Conservation (phyloP, 2,797 vertebrate genomes). For the Protonibea diacanthus region DNA sequence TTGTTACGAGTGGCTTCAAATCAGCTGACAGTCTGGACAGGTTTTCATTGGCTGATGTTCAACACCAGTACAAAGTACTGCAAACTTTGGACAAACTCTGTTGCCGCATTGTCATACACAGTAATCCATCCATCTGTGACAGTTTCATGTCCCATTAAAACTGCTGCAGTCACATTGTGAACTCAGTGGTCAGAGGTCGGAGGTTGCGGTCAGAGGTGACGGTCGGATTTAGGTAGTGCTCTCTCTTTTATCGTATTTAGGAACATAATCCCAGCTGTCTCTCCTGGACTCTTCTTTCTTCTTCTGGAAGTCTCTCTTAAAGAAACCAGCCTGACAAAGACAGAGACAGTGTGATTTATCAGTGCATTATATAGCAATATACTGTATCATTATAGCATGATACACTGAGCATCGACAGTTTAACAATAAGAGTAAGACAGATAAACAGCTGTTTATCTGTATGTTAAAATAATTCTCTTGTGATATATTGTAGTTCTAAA, state of each 20-base stretch:
- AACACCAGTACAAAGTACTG: neutral
- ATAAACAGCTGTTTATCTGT: neutral
- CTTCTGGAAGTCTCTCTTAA: slow-evolving; percentile 88
- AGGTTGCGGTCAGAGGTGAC: slow-evolving; percentile 7
- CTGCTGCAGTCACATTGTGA: slow-evolving; percentile 27
- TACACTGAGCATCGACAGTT: too few species aligned
- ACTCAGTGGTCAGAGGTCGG: slow-evolving; percentile 26
- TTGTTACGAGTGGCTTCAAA: neutral
- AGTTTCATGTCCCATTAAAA: slow-evolving; percentile 9
- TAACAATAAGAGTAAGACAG: neutral
- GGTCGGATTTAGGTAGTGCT: slow-evolving; percentile 61
- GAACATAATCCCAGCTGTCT: slow-evolving; percentile 93
- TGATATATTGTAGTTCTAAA: neutral
- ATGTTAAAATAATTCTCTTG: neutral
- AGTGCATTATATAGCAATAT: neutral
- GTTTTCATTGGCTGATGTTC: slow-evolving; percentile 8
- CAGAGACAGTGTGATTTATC: neutral
- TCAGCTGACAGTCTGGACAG: neutral
- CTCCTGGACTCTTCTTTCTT: slow-evolving; percentile 76
- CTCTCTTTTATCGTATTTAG: slow-evolving; percentile 78
- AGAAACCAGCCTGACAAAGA: slow-evolving; percentile 91
- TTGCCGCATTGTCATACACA: neutral
- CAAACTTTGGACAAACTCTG: neutral
- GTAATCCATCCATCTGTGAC: slow-evolving; percentile 11
- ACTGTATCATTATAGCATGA: neutral